Percentiles rank a stretch among this genome's conserved stretches.
These are phyloP conservation scores for Meleagris gallopavo DNA, from an alignment of 2,113 vertebrate genomes.

Conservation along the genomic window DNA sequence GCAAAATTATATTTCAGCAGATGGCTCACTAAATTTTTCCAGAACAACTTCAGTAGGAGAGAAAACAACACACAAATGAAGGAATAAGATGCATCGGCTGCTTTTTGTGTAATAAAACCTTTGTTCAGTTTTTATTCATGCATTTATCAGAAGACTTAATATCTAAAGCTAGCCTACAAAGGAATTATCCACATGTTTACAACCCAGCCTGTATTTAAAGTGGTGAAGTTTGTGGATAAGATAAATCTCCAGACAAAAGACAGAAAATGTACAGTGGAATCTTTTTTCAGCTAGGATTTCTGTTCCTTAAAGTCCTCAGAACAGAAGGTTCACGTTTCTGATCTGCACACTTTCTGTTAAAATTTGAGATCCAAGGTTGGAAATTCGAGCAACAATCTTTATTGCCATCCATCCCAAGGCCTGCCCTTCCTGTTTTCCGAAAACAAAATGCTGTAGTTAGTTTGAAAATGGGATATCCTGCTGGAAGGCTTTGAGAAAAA, in stretches of 20 bases:
- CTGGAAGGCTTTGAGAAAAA: constrained; percentile 50
- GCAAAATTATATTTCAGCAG: constrained; percentile 37
- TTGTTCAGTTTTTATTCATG: constrained; percentile 5
- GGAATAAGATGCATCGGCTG: not conserved
- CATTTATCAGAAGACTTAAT: not conserved
- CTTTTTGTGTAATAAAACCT: not conserved
- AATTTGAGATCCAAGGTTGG: constrained; percentile 18
- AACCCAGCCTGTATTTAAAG: not conserved
- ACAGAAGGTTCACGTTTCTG: not conserved
- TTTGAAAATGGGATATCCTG: constrained; percentile 70
- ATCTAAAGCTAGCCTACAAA: not conserved
- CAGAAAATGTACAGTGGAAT: not conserved
- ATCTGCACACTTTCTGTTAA: constrained; percentile 21
- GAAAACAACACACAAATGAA: not conserved
- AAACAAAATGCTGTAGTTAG: constrained; percentile 56
- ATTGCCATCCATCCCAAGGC: constrained; percentile 30
- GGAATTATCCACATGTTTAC: not conserved
- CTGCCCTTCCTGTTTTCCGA: constrained; percentile 72
- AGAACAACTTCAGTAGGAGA: not conserved
- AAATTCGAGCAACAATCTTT: constrained; percentile 54
- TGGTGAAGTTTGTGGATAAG: not conserved
- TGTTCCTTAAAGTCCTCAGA: constrained; percentile 19
- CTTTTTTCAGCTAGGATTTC: constrained; percentile 20
- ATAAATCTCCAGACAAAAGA: not conserved
- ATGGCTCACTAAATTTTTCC: constrained; percentile 64